Evolutionary conservation across 1,140 invertebrate genomes (phyloP), one percentile per base, ranked within the genome.

Genomic region (Chymomyza costata): DNA sequence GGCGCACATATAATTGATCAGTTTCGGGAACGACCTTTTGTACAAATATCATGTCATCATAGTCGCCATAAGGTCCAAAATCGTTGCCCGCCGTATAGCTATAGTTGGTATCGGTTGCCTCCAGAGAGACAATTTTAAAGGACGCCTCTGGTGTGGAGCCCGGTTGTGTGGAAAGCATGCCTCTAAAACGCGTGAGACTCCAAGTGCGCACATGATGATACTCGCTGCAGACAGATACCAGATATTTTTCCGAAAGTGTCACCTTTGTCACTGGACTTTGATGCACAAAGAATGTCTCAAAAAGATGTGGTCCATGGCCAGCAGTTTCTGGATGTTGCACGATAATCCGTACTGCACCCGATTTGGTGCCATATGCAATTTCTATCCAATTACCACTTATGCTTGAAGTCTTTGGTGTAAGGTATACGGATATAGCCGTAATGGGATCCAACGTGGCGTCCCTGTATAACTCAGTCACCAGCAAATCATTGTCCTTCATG

Each of bases 281-380:
- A 86, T 99, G 97, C 0, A 99, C 97, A 2, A 95, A 98, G 84
- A 99, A 99, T 0, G 97, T 99, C 88, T 99, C 97, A 87, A 99
- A 98, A 7, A 99, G 87, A 86, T 99, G 97, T 11, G 97, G 97
- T 3, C 95, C 97, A 87, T 99, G 96, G 0, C 97, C 97, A 6
- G 98, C 97, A 0, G 97, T 99, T 87, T 99, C 97, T 1, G 97
- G 97, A 89, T 99, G 97, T 76, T 99, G 97, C 0, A 99, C 97
- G 52, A 99, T 99, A 0, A 99, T 96, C 43, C 97, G 88, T 0
- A 99, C 97, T 11, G 94, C 95, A 10, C 97, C 97, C 11, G 94
- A 95, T 80, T 93, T 93, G 6, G 97, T 99, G 5, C 97, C 97
- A 87, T 99, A 99, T 0, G 97, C 97, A 70, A 99, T 99, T 89